Base-by-base conservation (phyloP, 2,113 vertebrate genomes). In the Loxodonta africana region DNA sequence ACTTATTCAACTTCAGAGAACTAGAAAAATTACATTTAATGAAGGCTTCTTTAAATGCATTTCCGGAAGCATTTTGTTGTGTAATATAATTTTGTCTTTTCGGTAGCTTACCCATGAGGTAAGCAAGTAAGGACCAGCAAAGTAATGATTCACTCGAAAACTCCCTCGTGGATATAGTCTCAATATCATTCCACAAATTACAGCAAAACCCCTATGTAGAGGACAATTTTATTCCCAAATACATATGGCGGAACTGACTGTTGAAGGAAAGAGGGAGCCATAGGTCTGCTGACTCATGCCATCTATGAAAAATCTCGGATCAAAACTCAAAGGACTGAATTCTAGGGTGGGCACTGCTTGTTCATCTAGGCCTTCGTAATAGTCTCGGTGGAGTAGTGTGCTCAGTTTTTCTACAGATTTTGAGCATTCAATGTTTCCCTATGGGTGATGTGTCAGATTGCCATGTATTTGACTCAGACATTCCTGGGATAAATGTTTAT, bases 191-290 rank as follows among this genome's bases (percentile, higher is more conserved):
- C 9, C 1, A 0, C 20, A 53, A 74, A 71, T 65, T 37, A n/a
- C 5, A 65, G 6, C 0, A 18, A 0, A 46, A 28, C 69, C 23
- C 28, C 15, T 80, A 0, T 9, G 12, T 25, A 82, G 20, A 93
- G 25, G 30, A 44, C 0, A 1, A 53, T 65, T 41, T 78, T 23
- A 30, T 60, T 57, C 14, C 6, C 11, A 28, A 3, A 62, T 71
- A 33, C 5, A 46, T 0, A 1, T 46, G 48, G 4, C 0, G 5
- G 77, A 62, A 23, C 1, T 7, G 23, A 25, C 30, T 28, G 2
- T 33, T 4, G 10, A 15, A 91, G 37, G 6, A 6, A 71, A 48
- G 37, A 41, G 14, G 5, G 14, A 89, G 26, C 74, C 2, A 10
- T 8, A 17, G 33, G 8, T 37, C 86, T 6, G 1, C 8, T 0